These are phyloP conservation scores for Orthosia gracilis DNA, from an alignment of 2,888 invertebrate species.

Conservation along the genomic window DNA sequence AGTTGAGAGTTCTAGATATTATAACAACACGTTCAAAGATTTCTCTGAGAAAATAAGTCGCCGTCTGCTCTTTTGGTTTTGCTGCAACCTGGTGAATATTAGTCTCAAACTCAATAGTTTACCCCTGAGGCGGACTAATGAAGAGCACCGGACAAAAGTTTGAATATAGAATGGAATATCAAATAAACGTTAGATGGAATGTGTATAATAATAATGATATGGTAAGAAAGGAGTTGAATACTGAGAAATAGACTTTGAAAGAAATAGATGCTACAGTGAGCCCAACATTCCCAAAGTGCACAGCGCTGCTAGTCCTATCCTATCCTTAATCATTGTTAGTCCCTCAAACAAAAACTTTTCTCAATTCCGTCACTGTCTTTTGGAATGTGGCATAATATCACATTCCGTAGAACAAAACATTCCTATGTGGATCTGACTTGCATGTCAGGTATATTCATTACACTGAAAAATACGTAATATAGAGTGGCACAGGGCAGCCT, in stretches of 20 bases:
- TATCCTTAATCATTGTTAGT: not conserved
- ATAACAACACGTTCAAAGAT: conserved; percentile 9
- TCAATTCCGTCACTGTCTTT: not conserved
- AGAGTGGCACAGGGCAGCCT: not conserved
- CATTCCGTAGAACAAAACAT: conserved; percentile 27
- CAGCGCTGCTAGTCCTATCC: not conserved
- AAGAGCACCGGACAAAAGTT: not conserved
- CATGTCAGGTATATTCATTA: conserved; percentile 23
- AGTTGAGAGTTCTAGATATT: conserved; percentile 28
- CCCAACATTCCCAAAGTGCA: not conserved
- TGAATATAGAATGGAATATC: not conserved
- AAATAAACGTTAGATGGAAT: not conserved
- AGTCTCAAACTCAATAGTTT: not conserved
- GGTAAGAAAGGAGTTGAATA: not conserved
- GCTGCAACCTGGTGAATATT: not conserved
- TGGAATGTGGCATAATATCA: conserved; percentile 26
- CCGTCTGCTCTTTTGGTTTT: not conserved
- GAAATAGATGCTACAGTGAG: not conserved
- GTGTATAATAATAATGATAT: not conserved
- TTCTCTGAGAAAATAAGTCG: not conserved
- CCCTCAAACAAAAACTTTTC: conserved; percentile 5
- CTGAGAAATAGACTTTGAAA: not conserved
- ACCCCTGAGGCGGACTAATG: not conserved
- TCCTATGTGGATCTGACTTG: conserved; percentile 16
- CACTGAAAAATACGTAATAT: not conserved